Base-by-base conservation (phyloP, 2,113 vertebrate genomes). In the Noturus placidus region DNA sequence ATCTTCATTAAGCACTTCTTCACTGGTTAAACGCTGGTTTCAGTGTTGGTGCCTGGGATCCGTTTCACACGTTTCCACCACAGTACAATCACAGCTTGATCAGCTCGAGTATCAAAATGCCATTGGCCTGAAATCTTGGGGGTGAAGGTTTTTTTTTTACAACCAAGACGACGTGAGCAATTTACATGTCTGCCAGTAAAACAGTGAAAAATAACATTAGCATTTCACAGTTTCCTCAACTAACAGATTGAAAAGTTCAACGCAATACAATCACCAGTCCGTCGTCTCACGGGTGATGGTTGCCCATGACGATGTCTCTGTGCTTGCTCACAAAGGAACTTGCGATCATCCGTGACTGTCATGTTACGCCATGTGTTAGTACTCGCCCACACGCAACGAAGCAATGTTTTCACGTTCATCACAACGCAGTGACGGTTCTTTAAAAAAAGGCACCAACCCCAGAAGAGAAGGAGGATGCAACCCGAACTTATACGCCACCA, bases 361-460 rank as follows among this genome's bases (percentile, higher is more conserved):
- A 22, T 10, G 22, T 70, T 38, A 79, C 7, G 3, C 14, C 7
- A 11, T 11, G 10, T 19, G 27, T 25, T 38, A 80, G 30, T 13
- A 20, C 30, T 35, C 30, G 11, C 5, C 19, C 78, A 57, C 15
- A 56, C 3, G 1, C 77, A 56, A 30, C 4, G 1, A 56, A 0
- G 6, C 15, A 4, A 25, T 42, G 35, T 22, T 74, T 10, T 74
- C 25, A 7, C 2, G 10, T 1, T 52, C 6, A n/a, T n/a, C 13
- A 4, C 27, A 79, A 30, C 1, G 14, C 27, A 8, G 13, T 1
- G 30, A 79, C 14, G 50, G 50, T n/a, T 78, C 14, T 30, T 54
- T 11, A 80, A 54, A 50, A 42, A 59, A 59, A 59, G 79, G 56
- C 54, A 81, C 79, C 79, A 14, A 82, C 57, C 20, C 56, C 79